phyloP scores from a whole-genome alignment of 2,113 vertebrate genomes.

The Gopherus flavomarginatus region DNA sequence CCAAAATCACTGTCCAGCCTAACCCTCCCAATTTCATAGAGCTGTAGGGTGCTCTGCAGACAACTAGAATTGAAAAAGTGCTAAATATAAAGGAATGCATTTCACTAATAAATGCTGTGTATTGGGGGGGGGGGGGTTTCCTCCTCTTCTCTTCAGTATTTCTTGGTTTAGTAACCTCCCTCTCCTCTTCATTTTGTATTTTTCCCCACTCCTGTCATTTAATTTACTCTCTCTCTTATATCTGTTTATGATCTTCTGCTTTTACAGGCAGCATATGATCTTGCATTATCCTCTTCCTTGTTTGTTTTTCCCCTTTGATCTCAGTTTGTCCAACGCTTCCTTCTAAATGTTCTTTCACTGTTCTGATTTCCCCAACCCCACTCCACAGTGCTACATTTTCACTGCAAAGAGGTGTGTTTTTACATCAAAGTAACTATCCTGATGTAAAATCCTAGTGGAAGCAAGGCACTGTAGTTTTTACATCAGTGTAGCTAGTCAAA shows the following conservation, averaged over 20 bases:
- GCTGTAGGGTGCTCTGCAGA: neutral
- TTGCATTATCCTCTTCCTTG: neutral
- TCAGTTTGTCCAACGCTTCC: neutral
- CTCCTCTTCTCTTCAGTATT: neutral
- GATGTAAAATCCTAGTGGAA: neutral
- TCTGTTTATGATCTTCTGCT: neutral
- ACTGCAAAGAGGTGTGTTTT: neutral
- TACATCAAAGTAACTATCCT: neutral
- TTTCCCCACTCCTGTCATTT: neutral
- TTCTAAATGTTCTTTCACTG: neutral
- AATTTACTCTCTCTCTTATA: neutral
- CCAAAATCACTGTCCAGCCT: neutral
- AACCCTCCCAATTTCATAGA: neutral
- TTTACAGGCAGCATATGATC: neutral
- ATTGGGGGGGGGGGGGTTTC: neutral
- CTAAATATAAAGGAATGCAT: neutral
- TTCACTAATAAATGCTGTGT: neutral
- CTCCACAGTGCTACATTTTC: neutral
- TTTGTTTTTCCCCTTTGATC: neutral
- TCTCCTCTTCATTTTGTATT: neutral
- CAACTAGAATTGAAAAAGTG: neutral
- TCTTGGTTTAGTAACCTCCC: neutral
- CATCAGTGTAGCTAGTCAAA: neutral
- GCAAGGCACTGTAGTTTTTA: neutral
- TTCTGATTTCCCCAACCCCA: neutral